These are phyloP conservation scores for Hemaris fuciformis DNA, from an alignment of 2,888 invertebrate genomes.

Conservation along the genomic window DNA sequence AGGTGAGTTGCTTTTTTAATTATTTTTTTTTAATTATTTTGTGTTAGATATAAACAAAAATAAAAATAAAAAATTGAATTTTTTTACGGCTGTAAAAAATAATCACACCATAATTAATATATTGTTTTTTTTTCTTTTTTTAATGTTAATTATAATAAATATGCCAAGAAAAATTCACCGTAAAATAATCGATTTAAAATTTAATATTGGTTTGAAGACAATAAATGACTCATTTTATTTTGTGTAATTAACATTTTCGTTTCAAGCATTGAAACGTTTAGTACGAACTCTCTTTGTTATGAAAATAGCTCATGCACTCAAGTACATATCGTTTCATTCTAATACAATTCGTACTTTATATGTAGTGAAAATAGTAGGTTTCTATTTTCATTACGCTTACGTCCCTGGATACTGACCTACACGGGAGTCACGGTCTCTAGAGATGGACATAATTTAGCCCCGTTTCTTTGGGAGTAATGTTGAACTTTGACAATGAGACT, in stretches of 20 bases:
- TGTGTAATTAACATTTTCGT: no score
- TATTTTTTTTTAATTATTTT: background rate
- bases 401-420: background rate
- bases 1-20: background rate
- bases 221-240: background rate
- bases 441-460: no score
- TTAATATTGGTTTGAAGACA: background rate
- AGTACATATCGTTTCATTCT: background rate
- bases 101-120: no score
- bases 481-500: no score
- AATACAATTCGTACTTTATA: background rate
- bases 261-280: background rate
- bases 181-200: background rate
- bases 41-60: background rate
- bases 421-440: background rate
- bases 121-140: no score
- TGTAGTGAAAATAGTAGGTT: background rate
- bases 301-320: background rate
- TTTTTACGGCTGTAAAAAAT: background rate
- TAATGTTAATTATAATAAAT: no score
- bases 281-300: constrained; percentile 1
- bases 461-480: no score
- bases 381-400: background rate
- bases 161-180: no score
- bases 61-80: no score